Evolutionary conservation across 2,113 vertebrate species (phyloP), one percentile per base, ranked within the genome.

Genomic region (Mystacornis crossleyi): DNA sequence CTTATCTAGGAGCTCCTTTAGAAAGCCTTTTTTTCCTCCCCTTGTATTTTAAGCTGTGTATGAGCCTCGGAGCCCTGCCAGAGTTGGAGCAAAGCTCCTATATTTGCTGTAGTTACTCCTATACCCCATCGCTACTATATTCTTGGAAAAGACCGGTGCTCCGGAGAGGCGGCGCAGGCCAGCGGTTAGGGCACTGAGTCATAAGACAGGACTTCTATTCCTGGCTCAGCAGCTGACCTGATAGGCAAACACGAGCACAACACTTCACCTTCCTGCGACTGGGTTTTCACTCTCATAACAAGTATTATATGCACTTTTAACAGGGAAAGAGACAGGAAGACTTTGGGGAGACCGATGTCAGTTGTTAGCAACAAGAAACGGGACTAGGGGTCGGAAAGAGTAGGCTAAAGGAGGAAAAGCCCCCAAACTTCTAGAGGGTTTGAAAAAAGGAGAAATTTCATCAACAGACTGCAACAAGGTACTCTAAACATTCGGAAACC

Each of bases 121-220:
- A 50, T 34, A 48, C 11, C 84, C 83, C 93, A 58, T 25, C 0
- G 2, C 62, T 58, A 57, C 82, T 42, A 77, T 67, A 51, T 93
- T 93, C 94, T 93, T 89, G 93, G 95, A 97, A 86, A n/a, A 90
- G 87, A 58, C 19, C 8, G 8, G 65, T 6, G 53, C 84, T 73
- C 33, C 1, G 1, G 71, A 17, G 73, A 45, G 62, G 84, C 4
- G 1, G 83, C 0, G 0, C 73, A 40, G 50, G 90, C 85, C 87
- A 95, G 71, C 0, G 31, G 67, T 85, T 58, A 45, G 67, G 92
- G 90, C 87, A 94, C 81, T 33, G 61, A 97, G 85, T 97, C 96
- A 93, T 90, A 61, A 95, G 93, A 97, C 89, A 53, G 86, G 42
- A 62, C 94, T 93, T 79, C 93, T 96, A 93, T 96, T 97, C 87